These are phyloP conservation scores for Parotocinclus haroldoi DNA, from an alignment of 2,797 vertebrate species.

Conservation along the genomic window DNA sequence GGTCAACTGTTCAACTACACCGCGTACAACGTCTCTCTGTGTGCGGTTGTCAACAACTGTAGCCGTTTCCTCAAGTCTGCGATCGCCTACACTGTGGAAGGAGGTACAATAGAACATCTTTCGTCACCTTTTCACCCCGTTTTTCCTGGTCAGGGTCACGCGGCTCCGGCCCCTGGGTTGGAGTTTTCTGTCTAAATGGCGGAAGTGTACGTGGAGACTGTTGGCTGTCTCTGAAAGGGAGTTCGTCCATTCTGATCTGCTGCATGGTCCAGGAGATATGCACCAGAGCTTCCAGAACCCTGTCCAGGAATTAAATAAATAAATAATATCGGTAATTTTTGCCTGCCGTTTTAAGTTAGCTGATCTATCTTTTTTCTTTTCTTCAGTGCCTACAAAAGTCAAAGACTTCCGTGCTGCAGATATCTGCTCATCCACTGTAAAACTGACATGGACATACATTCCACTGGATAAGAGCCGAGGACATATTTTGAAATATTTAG, in stretches of 20 bases:
- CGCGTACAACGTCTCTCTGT: slow-evolving; percentile 65
- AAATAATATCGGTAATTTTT: no score
- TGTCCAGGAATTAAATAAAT: no score
- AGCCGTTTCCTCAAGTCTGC: slow-evolving; percentile 48
- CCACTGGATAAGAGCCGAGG: slow-evolving; percentile 52
- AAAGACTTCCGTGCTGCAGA: slow-evolving; percentile 43
- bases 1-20: slow-evolving; percentile 62
- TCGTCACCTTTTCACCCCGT: no score
- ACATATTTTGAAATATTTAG: slow-evolving; percentile 56
- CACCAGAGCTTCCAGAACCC: no score
- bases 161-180: no score
- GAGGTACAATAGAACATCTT: slow-evolving; percentile 48
- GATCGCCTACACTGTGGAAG: slow-evolving; percentile 56
- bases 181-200: no score
- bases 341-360: no score
- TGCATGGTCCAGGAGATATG: no score
- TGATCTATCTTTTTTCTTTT: not conserved
- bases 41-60: slow-evolving; percentile 40
- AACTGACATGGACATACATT: slow-evolving; percentile 59
- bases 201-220: no score
- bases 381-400: slow-evolving; percentile 58
- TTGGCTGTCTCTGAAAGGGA: no score
- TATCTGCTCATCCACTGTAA: slow-evolving; percentile 46
- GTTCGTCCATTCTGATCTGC: no score
- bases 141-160: no score